Conservation (phyloP, 2,113 vertebrate genomes). For the Hepsetus odoe region DNA sequence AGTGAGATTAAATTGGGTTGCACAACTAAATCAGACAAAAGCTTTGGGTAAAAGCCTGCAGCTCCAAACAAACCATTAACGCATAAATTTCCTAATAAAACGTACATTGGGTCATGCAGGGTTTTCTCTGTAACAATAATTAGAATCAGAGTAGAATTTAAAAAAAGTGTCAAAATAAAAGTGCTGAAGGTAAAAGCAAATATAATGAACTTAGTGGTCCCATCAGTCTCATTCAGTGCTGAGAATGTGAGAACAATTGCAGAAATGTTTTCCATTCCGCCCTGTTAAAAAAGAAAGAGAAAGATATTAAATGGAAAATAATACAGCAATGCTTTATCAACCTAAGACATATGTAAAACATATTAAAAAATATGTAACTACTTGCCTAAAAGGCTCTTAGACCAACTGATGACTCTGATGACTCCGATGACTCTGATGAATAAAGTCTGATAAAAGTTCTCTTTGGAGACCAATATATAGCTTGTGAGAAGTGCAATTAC, state of each 20-base stretch:
- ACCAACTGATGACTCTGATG: neutral
- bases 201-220: neutral
- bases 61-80: constrained; percentile 58
- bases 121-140: constrained; percentile 46
- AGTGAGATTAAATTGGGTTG: constrained; percentile 52
- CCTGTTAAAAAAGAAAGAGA: neutral
- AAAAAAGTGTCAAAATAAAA: constrained; percentile 20
- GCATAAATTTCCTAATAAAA: constrained; percentile 60
- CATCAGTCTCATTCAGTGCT: neutral
- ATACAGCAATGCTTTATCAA: no score
- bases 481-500: no score
- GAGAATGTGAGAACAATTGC: neutral
- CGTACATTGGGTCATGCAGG: constrained; percentile 65
- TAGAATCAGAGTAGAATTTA: constrained; percentile 51
- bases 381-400: neutral
- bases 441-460: neutral
- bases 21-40: constrained; percentile 52
- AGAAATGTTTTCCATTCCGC: constrained; percentile 16
- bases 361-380: no score
- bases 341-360: no score
- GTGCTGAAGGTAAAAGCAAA: constrained; percentile 6
- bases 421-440: neutral
- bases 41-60: constrained; percentile 60
- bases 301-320: neutral
- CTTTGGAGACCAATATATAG: neutral